Base-by-base conservation (phyloP, 2,888 invertebrate genomes). In the Oscheius sp. region DNA sequence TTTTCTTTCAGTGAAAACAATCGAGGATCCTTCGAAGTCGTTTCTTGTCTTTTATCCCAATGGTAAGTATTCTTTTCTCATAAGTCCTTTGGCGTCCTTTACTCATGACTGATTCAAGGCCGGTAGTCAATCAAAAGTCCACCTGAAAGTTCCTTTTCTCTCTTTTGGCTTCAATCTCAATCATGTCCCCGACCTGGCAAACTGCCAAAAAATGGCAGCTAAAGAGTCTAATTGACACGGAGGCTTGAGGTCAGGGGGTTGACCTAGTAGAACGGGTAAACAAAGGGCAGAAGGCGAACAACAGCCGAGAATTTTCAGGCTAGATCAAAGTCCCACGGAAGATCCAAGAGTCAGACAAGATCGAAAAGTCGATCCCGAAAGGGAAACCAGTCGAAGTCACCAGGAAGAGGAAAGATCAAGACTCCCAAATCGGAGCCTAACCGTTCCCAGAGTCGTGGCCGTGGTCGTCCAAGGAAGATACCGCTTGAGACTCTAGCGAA, bases 161-260 rank as follows among this genome's bases (percentile, higher is more conserved):
- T 26, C 33, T 33, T 1, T 4, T 4, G 33, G 20, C 33, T 2
- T 24, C 6, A 12, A 14, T 32, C 20, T 17, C 54, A 33, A n/a
- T 33, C 54, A 33, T 20, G n/a, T 22, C 30, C 28, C 51, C 26
- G 14, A 12, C 30, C 20, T 54, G 54, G 54, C 54, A 33, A 22
- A 36, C 54, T 33, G 54, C 54, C 54, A 54, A 54, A 54, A 47
- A 54, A 54, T 54, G 33, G 54, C 51, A 26, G 54, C 24, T 24
- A 47, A 12, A 5, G 54, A 17, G 54, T 54, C 54, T 54, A 54
- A 54, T 54, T 54, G 54, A 32, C 54, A 54, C 54, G 54, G 14
- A 32, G 54, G 32, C 32, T 20, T 20, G 22, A 36, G 54, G 54
- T 54, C 54, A 54, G 33, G 54, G 54, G 47, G 32, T 24, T 54